phyloP scores from a whole-genome alignment of 92 coral and sea anemone species.

The Epizoanthus stellaris region DNA sequence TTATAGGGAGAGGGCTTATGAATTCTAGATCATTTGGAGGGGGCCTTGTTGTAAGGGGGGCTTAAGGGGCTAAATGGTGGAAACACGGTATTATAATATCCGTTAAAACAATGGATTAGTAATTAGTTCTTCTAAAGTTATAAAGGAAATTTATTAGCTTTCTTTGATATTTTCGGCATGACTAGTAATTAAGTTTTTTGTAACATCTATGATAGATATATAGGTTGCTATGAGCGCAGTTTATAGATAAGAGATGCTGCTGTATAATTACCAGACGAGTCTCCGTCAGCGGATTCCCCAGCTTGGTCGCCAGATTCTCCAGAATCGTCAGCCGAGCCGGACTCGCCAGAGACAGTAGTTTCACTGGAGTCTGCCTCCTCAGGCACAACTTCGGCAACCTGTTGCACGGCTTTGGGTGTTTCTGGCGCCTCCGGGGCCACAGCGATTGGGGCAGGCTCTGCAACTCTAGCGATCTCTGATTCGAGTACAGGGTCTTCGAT shows the following conservation, averaged over 20 bases:
- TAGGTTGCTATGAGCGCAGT: neutral
- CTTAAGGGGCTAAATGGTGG: too few species aligned
- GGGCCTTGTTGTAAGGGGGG: too few species aligned
- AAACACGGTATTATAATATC: too few species aligned
- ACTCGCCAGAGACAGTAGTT: conserved; percentile 38
- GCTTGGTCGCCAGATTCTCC: conserved; percentile 30
- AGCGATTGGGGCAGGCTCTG: conserved; percentile 20
- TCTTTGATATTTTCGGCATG: too few species aligned
- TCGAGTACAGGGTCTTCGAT: conserved; percentile 40
- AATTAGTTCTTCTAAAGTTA: too few species aligned
- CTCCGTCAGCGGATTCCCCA: conserved; percentile 18
- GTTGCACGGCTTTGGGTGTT: conserved; percentile 4
- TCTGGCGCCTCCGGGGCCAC: conserved; percentile 2
- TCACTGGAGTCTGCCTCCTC: conserved; percentile 23
- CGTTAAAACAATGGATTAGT: too few species aligned
- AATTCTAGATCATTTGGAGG: too few species aligned
- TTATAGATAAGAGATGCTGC: neutral
- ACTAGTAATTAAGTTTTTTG: too few species aligned
- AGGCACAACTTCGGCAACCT: conserved; percentile 28
- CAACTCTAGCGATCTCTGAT: conserved; percentile 28
- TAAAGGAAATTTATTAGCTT: too few species aligned
- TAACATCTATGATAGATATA: neutral
- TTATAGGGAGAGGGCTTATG: too few species aligned
- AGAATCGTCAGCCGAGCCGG: conserved; percentile 39
- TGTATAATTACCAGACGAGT: conserved; percentile 23